Evolutionary conservation across 64 coral and sea anemone species (phyloP).

Genomic region (Montipora foliosa): DNA sequence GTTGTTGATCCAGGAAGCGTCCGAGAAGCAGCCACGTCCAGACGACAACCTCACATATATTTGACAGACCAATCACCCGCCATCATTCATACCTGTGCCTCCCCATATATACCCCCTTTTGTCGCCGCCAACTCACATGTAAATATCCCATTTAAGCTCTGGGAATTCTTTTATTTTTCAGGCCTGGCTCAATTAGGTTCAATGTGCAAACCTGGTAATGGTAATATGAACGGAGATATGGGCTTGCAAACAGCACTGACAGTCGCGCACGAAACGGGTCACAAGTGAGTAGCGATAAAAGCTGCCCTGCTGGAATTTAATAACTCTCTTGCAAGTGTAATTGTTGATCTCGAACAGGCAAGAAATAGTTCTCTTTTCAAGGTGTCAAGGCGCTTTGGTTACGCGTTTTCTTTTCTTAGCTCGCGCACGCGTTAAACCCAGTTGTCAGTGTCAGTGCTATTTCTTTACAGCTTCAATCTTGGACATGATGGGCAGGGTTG

Average conservation of each 20-base stretch:
- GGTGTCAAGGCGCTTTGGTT: no score
- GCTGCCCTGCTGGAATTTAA: no score
- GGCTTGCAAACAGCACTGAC: conserved; percentile 23
- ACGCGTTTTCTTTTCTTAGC: no score
- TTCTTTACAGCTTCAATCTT: not conserved
- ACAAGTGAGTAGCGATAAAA: conserved; percentile 12
- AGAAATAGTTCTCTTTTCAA: no score
- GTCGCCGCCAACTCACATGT: not conserved
- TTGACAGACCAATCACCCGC: no score
- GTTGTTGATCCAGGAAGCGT: no score
- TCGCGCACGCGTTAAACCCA: no score
- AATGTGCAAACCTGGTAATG: not conserved
- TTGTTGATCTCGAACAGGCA: no score
- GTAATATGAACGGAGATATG: conserved; percentile 13
- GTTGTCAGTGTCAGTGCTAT: not conserved
- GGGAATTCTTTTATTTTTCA: not conserved
- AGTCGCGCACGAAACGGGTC: conserved; percentile 27
- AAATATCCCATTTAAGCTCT: not conserved
- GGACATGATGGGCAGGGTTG: not conserved
- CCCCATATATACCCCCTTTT: not conserved
- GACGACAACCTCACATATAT: no score
- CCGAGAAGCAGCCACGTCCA: no score
- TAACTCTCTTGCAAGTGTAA: no score
- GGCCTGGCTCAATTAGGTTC: not conserved
- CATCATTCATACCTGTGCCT: no score